Base-by-base conservation (phyloP, 1,140 invertebrate genomes). In the Diorhabda carinulata region DNA sequence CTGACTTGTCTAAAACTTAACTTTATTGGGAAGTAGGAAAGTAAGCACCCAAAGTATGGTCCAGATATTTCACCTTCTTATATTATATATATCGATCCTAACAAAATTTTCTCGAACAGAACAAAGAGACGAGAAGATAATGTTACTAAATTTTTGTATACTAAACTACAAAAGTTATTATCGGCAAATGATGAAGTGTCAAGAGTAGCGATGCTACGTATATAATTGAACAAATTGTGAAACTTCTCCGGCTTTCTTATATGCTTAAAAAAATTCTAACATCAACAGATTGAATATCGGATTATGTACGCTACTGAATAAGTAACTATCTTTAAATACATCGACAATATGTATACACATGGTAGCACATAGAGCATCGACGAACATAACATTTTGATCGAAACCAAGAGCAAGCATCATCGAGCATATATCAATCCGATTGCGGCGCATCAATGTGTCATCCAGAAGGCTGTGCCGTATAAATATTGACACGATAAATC, bases 361-460 rank as follows among this genome's bases (percentile, higher is more conserved):
- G 42, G 59, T 60, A 42, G 10, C 59, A 10, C 59, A 60, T 60
- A 25, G 59, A 42, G 25, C 25, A 25, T 25, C 25, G 25, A 25
- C 25, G 25, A 25, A 42, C 59, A 60, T 60, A 7, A 42, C 25
- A 42, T 42, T 40, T 60, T 42, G 47, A 52, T 52, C 47, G 47
- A 52, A 52, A 52, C 47, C 47, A 52, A 52, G 47, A 52, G 47
- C 45, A 52, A 58, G 10, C 9, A 42, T 43, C 68, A 68, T 57
- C 58, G 40, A 60, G 43, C 58, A 67, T 60, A 59, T 47, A 67
- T 67, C 58, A 47, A 64, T 71, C 72, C 68, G 56, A 64, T 73
- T 64, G 62, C 64, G 61, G 71, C 74, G 66, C 70, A 76, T 76
- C 75, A 76, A 76, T 76, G 69, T 74, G 74, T 77, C 74, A 72